Percentiles rank a stretch among this genome's conserved stretches.
Evolutionary conservation across 2,797 vertebrate genomes (phyloP).

Genomic region (Myiothlypis chrysogaster): DNA sequence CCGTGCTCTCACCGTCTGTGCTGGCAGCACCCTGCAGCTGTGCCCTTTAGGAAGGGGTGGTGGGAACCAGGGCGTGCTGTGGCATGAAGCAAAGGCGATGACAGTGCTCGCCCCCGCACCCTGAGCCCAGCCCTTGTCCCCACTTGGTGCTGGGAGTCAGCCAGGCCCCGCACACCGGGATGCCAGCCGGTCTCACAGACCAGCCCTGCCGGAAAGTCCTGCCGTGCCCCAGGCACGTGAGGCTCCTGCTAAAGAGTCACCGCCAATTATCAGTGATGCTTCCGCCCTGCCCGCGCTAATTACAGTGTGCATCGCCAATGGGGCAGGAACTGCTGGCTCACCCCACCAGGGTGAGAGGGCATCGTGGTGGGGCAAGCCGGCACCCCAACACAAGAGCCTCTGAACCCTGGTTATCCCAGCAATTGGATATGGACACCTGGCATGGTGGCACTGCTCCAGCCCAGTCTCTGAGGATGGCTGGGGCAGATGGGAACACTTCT

Average conservation of each 20-base stretch:
- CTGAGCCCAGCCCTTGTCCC: not conserved
- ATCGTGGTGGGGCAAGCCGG: not conserved
- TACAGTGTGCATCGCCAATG: not conserved
- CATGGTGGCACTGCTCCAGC: not conserved
- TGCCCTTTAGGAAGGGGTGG: not conserved
- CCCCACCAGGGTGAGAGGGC: not conserved
- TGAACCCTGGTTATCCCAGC: not conserved
- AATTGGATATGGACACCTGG: not conserved
- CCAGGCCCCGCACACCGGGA: not conserved
- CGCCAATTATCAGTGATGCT: not conserved
- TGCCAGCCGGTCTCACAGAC: not conserved
- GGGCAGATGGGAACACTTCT: not conserved
- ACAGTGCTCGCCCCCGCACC: not conserved
- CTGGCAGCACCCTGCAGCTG: not conserved
- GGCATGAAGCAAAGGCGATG: not conserved
- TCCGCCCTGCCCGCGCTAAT: not conserved
- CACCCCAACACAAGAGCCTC: not conserved
- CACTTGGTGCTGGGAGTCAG: not conserved
- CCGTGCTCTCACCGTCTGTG: not conserved
- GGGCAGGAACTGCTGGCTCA: slow-evolving; percentile 26
- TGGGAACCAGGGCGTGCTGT: not conserved
- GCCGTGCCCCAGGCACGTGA: not conserved
- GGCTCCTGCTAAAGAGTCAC: slow-evolving; percentile 6
- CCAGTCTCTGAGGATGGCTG: rapidly evolving
- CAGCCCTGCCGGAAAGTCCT: slow-evolving; percentile 45